A percentile compares a stretch with the other conserved stretches of the same genome.
These are phyloP conservation scores for Paguma larvata DNA, from an alignment of 2,797 vertebrate species.

Conservation along the genomic window DNA sequence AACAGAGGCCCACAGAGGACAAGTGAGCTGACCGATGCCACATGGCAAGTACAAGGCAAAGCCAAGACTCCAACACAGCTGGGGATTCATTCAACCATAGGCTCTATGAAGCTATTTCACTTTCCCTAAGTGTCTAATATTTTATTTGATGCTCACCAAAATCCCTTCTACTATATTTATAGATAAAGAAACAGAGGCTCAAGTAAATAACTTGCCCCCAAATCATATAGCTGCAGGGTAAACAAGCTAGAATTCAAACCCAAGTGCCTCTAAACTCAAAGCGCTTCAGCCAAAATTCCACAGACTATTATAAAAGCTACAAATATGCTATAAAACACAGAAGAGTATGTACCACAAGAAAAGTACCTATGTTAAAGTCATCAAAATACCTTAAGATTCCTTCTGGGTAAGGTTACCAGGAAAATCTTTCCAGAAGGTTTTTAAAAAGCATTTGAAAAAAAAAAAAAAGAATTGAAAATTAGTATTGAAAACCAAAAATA, in stretches of 20 bases:
- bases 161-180: neutral
- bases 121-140: neutral
- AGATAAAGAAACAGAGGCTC: neutral
- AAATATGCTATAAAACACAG: neutral
- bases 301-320: neutral
- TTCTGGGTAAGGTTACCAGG: neutral
- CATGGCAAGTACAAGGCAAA: neutral
- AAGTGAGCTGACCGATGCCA: neutral
- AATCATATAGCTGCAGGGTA: neutral
- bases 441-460: neutral
- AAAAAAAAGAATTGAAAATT: neutral
- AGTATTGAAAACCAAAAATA: neutral
- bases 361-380: neutral
- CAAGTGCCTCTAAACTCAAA: neutral
- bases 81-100: neutral
- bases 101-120: neutral
- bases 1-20: neutral
- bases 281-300: neutral
- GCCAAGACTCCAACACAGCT: neutral
- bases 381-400: neutral
- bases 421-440: neutral
- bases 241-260: neutral
- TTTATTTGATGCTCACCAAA: neutral
- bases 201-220: neutral
- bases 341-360: neutral